Evolutionary conservation across 2,797 vertebrate genomes (phyloP).

Genomic region (Crax fasciolata): DNA sequence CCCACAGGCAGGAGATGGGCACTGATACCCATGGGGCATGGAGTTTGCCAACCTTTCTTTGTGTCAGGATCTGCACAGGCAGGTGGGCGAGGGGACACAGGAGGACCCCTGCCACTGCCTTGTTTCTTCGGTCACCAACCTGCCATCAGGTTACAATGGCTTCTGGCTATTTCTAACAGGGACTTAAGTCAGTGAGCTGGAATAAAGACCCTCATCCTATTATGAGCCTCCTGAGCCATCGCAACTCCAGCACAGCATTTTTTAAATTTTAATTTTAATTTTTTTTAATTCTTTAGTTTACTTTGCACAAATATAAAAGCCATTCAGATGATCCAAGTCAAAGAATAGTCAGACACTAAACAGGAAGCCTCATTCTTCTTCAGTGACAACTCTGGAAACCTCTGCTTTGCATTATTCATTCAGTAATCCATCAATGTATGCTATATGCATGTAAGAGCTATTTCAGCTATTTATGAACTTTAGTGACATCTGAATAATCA

Average conservation of each 20-base stretch:
- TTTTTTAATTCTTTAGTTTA: slow-evolving; percentile 23
- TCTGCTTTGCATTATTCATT: slow-evolving; percentile 3
- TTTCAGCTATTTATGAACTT: neutral
- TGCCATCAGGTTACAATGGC: slow-evolving; percentile 1
- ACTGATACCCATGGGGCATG: neutral
- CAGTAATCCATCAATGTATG: neutral
- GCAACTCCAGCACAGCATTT: neutral
- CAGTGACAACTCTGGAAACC: neutral
- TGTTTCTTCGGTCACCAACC: slow-evolving; percentile 39
- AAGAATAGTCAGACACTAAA: neutral
- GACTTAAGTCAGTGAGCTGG: slow-evolving; percentile 69
- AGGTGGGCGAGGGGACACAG: neutral
- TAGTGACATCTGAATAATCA: neutral
- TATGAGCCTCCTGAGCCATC: slow-evolving; percentile 1
- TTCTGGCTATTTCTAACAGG: slow-evolving; percentile 69
- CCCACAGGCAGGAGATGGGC: neutral
- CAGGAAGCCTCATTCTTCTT: neutral
- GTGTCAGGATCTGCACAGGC: neutral
- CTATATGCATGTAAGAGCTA: fast-evolving
- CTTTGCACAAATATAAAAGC: slow-evolving; percentile 9
- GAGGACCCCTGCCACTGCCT: neutral
- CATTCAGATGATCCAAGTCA: neutral
- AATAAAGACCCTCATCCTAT: slow-evolving; percentile 65
- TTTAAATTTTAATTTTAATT: neutral
- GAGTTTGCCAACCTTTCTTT: neutral